Evolutionary conservation across 2,113 vertebrate species (phyloP).

Genomic region (Rhinolophus sinicus): DNA sequence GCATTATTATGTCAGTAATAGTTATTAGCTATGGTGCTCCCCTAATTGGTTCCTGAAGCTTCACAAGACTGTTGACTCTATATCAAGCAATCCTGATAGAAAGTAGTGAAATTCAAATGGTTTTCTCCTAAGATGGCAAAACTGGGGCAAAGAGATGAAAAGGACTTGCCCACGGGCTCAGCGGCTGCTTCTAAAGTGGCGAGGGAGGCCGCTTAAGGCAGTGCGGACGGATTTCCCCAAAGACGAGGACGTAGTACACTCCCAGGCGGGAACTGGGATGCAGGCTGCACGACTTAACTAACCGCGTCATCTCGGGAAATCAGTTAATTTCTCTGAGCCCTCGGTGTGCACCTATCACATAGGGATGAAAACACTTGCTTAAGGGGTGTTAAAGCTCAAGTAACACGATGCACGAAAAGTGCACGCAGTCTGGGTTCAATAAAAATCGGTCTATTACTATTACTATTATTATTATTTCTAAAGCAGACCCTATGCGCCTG

Average conservation of each 20-base stretch:
- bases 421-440: background rate
- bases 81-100: background rate
- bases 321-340: background rate
- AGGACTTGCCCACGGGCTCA: background rate
- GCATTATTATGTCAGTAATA: background rate
- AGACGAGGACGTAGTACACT: background rate
- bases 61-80: background rate
- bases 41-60: constrained; percentile 7
- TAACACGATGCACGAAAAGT: background rate
- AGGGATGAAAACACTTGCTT: background rate
- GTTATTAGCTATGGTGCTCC: background rate
- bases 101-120: background rate
- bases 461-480: background rate
- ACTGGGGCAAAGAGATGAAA: constrained; percentile 16
- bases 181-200: background rate
- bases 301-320: background rate
- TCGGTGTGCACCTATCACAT: background rate
- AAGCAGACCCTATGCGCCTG: background rate
- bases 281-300: background rate
- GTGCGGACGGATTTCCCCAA: background rate
- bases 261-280: background rate
- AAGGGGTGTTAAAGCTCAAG: background rate
- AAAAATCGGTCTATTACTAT: background rate
- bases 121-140: background rate
- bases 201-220: background rate